These are phyloP conservation scores for Mythimna pallens DNA, from an alignment of 2,888 invertebrate genomes.

Conservation along the genomic window DNA sequence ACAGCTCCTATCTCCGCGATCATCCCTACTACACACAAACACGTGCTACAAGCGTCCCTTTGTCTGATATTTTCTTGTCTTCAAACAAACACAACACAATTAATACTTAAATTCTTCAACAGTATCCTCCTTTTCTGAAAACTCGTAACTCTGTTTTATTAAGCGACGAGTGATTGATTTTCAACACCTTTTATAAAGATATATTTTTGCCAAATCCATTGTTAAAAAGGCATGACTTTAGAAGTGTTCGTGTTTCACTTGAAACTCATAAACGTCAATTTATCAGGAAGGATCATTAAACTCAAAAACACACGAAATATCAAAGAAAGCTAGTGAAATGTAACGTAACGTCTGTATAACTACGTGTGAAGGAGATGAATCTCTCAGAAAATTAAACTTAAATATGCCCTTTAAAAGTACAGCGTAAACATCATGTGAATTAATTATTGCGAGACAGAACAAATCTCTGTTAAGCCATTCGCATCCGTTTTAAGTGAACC, in stretches of 20 bases:
- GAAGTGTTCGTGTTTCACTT: slow-evolving; percentile 32
- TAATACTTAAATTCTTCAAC: slow-evolving; percentile 38
- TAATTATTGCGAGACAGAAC: slow-evolving; percentile 29
- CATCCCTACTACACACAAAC: slow-evolving; percentile 5
- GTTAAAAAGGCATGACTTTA: slow-evolving; percentile 17
- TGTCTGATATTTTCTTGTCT: slow-evolving; percentile 60
- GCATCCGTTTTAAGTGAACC: slow-evolving; percentile 8
- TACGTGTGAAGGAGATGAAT: slow-evolving; percentile 29
- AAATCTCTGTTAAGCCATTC: slow-evolving; percentile 27
- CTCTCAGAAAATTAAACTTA: slow-evolving; percentile 6
- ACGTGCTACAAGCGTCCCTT: slow-evolving; percentile 54
- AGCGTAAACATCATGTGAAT: slow-evolving; percentile 13
- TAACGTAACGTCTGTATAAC: slow-evolving; percentile 7
- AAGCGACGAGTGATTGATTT: slow-evolving; percentile 57
- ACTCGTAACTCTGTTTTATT: slow-evolving; percentile 54
- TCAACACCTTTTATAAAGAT: slow-evolving; percentile 26
- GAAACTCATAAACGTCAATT: slow-evolving; percentile 31
- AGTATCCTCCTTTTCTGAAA: slow-evolving; percentile 46
- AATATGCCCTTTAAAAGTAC: slow-evolving; percentile 2
- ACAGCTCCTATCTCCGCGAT: background rate
- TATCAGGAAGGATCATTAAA: slow-evolving; percentile 23
- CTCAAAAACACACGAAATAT: slow-evolving; percentile 25
- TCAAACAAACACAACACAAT: slow-evolving; percentile 36
- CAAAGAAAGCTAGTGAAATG: slow-evolving; percentile 39
- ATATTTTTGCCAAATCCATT: slow-evolving; percentile 19